phyloP scores from a whole-genome alignment of 2,113 vertebrate species.

The Datnioides undecimradiatus region DNA sequence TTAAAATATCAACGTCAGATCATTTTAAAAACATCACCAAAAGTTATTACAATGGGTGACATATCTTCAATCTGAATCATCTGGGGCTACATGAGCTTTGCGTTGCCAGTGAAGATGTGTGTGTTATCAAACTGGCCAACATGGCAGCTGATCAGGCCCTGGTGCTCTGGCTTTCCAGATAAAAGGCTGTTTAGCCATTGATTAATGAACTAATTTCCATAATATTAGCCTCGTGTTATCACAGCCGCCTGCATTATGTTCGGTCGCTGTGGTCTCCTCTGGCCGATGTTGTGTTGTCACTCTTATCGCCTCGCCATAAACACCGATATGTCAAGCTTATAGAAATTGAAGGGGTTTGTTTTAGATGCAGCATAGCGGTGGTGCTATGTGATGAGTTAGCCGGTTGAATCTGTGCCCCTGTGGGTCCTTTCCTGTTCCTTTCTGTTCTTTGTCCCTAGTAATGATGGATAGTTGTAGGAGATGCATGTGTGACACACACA shows the following conservation, averaged over 20 bases:
- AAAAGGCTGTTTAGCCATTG: constrained; percentile 78
- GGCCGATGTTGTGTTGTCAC: not conserved
- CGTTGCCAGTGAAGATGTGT: constrained; percentile 13
- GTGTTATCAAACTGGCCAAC: constrained; percentile 62
- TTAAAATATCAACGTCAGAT: not conserved
- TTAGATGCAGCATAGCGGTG: not conserved
- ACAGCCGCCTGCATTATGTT: constrained; percentile 40
- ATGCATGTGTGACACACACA: constrained; percentile 50
- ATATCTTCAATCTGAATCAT: constrained; percentile 50
- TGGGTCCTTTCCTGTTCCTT: constrained; percentile 37
- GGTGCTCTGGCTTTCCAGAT: constrained; percentile 70
- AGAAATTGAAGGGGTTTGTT: constrained; percentile 20
- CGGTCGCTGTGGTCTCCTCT: constrained; percentile 14
- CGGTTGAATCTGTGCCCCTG: constrained; percentile 5
- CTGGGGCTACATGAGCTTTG: constrained; percentile 18
- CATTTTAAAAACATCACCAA: not conserved
- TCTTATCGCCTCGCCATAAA: not conserved
- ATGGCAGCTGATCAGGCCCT: constrained; percentile 48
- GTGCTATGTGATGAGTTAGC: not conserved
- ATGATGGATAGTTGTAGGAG: constrained; percentile 71
- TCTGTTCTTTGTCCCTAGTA: constrained; percentile 70
- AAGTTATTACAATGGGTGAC: constrained; percentile 37
- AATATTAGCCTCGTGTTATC: constrained; percentile 77
- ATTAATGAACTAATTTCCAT: constrained; percentile 84
- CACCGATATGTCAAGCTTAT: constrained; percentile 12